Percentiles rank a stretch among this genome's conserved stretches.
Evolutionary conservation across 2,888 invertebrate species (phyloP).

Genomic region (Stenchaetothrips biformis): DNA sequence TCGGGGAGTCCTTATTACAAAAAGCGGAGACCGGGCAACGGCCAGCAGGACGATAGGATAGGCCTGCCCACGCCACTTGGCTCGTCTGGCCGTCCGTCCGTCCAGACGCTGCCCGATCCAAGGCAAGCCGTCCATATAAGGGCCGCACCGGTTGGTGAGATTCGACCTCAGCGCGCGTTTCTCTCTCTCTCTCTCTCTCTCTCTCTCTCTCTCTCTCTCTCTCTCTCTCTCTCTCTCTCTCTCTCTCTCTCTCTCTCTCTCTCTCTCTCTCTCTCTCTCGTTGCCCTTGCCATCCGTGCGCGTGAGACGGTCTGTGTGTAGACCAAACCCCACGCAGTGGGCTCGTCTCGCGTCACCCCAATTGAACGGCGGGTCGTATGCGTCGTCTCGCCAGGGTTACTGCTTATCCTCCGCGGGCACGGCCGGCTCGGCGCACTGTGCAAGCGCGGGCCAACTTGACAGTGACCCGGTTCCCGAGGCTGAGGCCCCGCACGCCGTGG

Average conservation of each 20-base stretch:
- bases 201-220: constrained; percentile 19
- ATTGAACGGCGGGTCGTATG: background rate
- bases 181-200: constrained; percentile 12
- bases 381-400: background rate
- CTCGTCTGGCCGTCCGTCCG: too few relatives aligned
- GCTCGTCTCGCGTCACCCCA: background rate
- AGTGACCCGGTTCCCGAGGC: constrained; percentile 4
- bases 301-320: background rate
- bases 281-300: constrained; percentile 6
- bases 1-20: too few relatives aligned
- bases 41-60: too few relatives aligned
- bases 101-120: background rate
- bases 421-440: too few relatives aligned
- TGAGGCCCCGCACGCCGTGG: background rate
- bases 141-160: background rate
- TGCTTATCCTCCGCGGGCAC: too few relatives aligned
- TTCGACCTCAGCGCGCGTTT: background rate
- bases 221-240: constrained; percentile 13
- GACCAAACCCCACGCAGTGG: too few relatives aligned
- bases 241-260: background rate
- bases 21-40: too few relatives aligned
- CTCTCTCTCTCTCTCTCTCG: constrained; percentile 12
- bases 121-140: constrained; percentile 15
- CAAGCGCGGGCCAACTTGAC: background rate
- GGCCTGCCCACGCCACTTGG: too few relatives aligned